A percentile compares a stretch with the other conserved stretches of the same genome.
These are phyloP conservation scores for Meiosimyza platycephala DNA, from an alignment of 2,888 invertebrate genomes.

Conservation along the genomic window DNA sequence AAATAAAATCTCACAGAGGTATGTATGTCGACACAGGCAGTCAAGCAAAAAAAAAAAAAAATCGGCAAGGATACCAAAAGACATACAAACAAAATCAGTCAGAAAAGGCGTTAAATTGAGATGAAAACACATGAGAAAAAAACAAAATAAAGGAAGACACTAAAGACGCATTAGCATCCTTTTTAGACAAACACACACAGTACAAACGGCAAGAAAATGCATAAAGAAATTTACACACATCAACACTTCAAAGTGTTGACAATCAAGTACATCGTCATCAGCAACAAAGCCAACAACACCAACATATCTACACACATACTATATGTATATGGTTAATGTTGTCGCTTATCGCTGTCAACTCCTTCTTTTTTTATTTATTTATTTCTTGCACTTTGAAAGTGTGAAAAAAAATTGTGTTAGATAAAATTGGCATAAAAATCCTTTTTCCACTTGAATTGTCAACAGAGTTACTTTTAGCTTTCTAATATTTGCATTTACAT, in stretches of 20 bases:
- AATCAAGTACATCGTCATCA: slow-evolving; percentile 29
- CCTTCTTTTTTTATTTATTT: background rate
- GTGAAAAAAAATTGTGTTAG: slow-evolving; percentile 23
- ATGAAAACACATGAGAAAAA: slow-evolving; percentile 27
- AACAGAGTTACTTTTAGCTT: slow-evolving; percentile 45
- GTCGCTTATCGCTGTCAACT: slow-evolving; percentile 8
- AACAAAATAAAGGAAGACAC: slow-evolving; percentile 35
- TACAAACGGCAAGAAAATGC: too few species aligned
- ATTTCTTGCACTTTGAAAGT: background rate
- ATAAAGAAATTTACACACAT: slow-evolving; percentile 17
- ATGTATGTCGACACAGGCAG: background rate
- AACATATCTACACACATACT: background rate
- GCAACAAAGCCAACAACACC: slow-evolving; percentile 16
- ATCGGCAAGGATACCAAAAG: slow-evolving; percentile 43
- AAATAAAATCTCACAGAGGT: slow-evolving; percentile 50
- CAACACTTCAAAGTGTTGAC: slow-evolving; percentile 42
- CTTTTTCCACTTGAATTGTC: slow-evolving; percentile 58
- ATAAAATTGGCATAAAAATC: slow-evolving; percentile 56
- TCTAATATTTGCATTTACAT: slow-evolving; percentile 27
- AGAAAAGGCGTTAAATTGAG: slow-evolving; percentile 38
- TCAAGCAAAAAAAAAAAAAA: background rate
- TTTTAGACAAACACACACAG: slow-evolving; percentile 18
- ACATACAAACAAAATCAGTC: slow-evolving; percentile 16
- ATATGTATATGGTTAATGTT: slow-evolving; percentile 1
- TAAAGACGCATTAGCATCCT: slow-evolving; percentile 41